phyloP scores from a whole-genome alignment of 2,113 vertebrate genomes.

The Oenanthe melanoleuca region DNA sequence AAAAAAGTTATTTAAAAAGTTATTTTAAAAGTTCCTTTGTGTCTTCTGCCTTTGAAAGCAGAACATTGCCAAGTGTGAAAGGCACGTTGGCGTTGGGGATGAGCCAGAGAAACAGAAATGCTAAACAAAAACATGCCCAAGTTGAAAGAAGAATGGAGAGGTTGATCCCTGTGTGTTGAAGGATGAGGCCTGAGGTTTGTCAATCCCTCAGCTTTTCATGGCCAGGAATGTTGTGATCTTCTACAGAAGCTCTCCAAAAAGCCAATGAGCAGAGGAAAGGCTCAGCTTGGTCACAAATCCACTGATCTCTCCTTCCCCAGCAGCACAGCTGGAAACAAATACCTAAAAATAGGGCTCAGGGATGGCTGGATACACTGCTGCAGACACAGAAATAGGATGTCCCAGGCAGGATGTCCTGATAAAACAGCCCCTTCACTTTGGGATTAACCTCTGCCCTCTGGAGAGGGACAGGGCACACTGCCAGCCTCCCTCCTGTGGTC shows the following conservation, averaged over 20 bases:
- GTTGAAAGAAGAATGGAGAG: background rate
- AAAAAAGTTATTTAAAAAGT: background rate
- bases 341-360: slow-evolving; percentile 6
- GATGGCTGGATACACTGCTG: accelerated
- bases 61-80: background rate
- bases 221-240: background rate
- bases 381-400: slow-evolving; percentile 24
- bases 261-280: background rate
- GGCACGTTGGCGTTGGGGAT: accelerated
- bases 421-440: background rate
- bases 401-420: slow-evolving; percentile 43
- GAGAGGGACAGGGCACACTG: accelerated
- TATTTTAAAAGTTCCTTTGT: background rate
- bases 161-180: accelerated
- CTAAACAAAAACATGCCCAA: background rate
- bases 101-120: background rate
- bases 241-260: background rate
- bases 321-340: background rate
- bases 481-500: background rate
- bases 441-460: background rate
- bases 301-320: background rate
- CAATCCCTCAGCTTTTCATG: background rate
- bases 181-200: background rate
- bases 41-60: background rate
- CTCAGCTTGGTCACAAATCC: background rate